Percentiles rank a stretch among this genome's conserved stretches.
These are phyloP conservation scores for Drosophila triauraria DNA, from an alignment of 1,140 invertebrate genomes.

Conservation along the genomic window DNA sequence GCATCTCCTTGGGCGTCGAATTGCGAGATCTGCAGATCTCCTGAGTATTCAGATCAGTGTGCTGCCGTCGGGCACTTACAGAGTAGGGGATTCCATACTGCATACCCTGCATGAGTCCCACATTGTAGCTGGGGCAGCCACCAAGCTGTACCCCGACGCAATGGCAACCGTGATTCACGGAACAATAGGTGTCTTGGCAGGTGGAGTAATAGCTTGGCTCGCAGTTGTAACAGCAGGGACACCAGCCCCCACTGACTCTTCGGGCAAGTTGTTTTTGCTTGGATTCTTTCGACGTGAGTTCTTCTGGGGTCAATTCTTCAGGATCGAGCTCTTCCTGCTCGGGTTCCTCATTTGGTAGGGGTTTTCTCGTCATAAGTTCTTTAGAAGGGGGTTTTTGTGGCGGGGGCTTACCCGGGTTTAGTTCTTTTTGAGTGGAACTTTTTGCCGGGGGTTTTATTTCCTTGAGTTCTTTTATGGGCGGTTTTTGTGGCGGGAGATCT, in stretches of 20 bases:
- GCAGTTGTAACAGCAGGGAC: neutral
- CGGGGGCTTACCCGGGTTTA: neutral
- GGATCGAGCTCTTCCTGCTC: neutral
- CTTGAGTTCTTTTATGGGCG: neutral
- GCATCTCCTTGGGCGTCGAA: neutral
- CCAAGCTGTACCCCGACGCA: neutral
- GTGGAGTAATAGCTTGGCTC: too few relatives aligned
- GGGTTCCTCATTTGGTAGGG: neutral
- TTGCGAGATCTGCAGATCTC: slow-evolving; percentile 7
- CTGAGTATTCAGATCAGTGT: slow-evolving; percentile 48
- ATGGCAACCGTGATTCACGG: neutral
- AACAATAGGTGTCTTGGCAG: neutral
- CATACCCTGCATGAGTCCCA: neutral
- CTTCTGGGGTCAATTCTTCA: neutral
- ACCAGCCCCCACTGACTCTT: slow-evolving; percentile 18
- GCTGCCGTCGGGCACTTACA: neutral
- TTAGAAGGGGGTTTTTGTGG: neutral
- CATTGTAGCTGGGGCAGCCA: neutral
- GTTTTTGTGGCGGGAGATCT: too few relatives aligned
- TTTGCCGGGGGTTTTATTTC: neutral
- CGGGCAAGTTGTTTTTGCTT: neutral
- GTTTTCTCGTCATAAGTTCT: neutral
- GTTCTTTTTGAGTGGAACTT: neutral
- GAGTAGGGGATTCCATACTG: slow-evolving; percentile 2
- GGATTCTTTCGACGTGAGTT: neutral